phyloP scores from a whole-genome alignment of 2,113 vertebrate species.

The Notarius lentiginosus region DNA sequence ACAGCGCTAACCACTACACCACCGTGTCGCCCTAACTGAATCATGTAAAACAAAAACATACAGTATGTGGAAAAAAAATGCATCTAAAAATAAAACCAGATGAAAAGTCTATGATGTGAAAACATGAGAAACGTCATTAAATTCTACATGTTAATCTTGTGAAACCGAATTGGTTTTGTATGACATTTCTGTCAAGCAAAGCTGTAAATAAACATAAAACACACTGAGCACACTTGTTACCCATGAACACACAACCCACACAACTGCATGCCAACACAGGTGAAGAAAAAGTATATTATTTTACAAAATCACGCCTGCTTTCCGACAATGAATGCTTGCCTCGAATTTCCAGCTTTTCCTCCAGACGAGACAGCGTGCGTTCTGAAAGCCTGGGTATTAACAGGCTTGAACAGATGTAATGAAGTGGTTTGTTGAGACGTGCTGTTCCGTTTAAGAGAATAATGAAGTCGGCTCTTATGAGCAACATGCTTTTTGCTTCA shows the following conservation, averaged over 20 bases:
- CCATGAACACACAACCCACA: neutral
- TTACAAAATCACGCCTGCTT: neutral
- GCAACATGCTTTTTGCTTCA: slow-evolving; percentile 8
- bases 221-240: neutral
- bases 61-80: neutral
- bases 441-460: slow-evolving; percentile 9
- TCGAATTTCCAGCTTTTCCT: neutral
- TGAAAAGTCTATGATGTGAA: neutral
- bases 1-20: no score
- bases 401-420: neutral
- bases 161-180: neutral
- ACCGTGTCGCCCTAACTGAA: neutral
- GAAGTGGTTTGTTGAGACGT: slow-evolving; percentile 12
- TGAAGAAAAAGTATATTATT: neutral
- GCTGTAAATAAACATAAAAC: neutral
- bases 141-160: neutral
- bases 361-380: neutral
- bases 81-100: neutral
- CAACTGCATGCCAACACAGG: neutral
- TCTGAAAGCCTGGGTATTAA: neutral
- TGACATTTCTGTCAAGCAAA: neutral
- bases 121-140: neutral
- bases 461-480: slow-evolving; percentile 1
- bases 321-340: neutral
- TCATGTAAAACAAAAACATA: neutral